Evolutionary conservation across 2,113 vertebrate genomes (phyloP), one percentile per base, ranked within the genome.

Genomic region (Malurus cyaneus): DNA sequence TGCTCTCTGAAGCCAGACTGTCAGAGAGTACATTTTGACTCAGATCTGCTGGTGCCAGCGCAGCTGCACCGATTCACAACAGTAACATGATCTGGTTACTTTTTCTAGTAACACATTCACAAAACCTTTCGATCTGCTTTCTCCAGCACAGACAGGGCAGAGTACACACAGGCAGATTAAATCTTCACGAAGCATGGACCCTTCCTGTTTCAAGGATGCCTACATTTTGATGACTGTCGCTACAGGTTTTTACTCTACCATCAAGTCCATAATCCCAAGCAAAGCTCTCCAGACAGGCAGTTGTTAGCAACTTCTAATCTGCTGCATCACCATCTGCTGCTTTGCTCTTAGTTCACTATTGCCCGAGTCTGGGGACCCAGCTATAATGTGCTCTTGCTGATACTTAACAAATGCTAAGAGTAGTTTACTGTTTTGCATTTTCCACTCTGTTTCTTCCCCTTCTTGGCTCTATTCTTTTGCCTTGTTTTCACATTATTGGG

Each of bases 21-120:
- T 71, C 74, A 61, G 69, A 67, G n/a, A 69, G 47, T 52, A 24
- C 14, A 2, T 80, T 89, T 88, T 54, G 71, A 66, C 64, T 71
- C 28, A 28, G 47, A 44, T 83, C 79, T 88, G 60, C 78, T 87
- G 61, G 24, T 87, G 65, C 80, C 54, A 44, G 72, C 79, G 44
- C 80, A 94, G 87, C 86, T 85, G 81, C 89, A 41, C 52, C 64
- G 59, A 83, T 88, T 89, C 86, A 91, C 64, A 82, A 41, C 89
- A 80, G 86, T 81, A 87, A 95, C 39, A 65, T 15, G 65, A 92
- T 82, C 83, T 21, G 31, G 78, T 81, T 85, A 39, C 88, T 93
- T 96, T 95, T 96, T 56, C 82, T 94, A 83, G 85, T 74, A 83
- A 70, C 92, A 93, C 89, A 78, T 93, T 92, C 89, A 94, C 74